Base-by-base conservation (phyloP, 2,888 invertebrate species). In the Drosophila subquinaria region DNA sequence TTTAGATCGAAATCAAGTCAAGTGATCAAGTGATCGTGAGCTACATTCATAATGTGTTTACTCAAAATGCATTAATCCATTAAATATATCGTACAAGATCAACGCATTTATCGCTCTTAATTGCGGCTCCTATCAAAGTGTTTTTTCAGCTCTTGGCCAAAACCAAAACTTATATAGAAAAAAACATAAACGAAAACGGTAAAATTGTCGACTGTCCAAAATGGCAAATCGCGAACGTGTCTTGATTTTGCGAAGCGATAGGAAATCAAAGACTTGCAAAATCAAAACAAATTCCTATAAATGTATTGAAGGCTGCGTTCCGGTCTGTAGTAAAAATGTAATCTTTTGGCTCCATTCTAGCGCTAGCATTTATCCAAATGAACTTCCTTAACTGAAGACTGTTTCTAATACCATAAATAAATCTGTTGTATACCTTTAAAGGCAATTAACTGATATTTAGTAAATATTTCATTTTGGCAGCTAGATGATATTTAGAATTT, bases 11-110 rank as follows among this genome's bases (percentile, higher is more conserved):
- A 0, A 6, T 27, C 27, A 1, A 27, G 69, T 59, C 74, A 61
- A 48, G 59, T 83, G 87, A 87, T 88, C 86, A 61, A 48, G 59
- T 83, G 87, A 87, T 88, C 86, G 81, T 87, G 89, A 89, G 55
- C 87, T 63, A 84, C 76, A 89, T 87, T 73, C 60, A 62, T 76
- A 82, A 73, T 73, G 51, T 66, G 56, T 71, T 69, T 68, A 45
- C 27, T 33, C 50, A 63, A 79, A 68, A 70, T 63, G 61, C 69
- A 79, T 73, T 73, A 83, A 83, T 78, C 73, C 80, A 66, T 56
- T n/a, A 60, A 67, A 55, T 51, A 82, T 75, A 76, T 79, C 82
- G 83, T 77, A 82, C 83, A 82, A 82, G 82, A 87, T 84, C 74
- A 69, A 51, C 62, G 36, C 23, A 35, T 30, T 47, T 11, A 36